These are phyloP conservation scores for Ivindomyrus marchei DNA, from an alignment of 2,113 vertebrate genomes.

Conservation along the genomic window DNA sequence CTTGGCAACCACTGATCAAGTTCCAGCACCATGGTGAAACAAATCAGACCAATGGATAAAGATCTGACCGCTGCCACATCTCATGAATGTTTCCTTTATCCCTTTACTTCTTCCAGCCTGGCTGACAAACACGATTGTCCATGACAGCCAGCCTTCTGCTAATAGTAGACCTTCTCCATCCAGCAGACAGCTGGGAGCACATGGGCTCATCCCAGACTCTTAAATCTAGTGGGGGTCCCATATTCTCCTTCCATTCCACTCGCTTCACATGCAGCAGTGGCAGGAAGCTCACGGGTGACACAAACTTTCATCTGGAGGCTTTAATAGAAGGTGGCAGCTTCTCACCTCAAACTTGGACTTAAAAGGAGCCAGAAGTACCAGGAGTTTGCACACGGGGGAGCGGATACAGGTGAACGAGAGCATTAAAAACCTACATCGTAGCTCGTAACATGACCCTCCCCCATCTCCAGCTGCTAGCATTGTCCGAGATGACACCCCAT, in stretches of 20 bases:
- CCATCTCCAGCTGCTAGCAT: constrained; percentile 33
- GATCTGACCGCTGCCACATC: neutral
- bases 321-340: neutral
- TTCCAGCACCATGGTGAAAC: neutral
- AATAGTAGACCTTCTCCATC: neutral
- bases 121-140: neutral
- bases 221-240: neutral
- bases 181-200: neutral
- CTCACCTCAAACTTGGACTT: neutral
- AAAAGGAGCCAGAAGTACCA: neutral
- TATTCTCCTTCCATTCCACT: neutral
- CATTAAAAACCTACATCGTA: neutral
- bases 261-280: neutral
- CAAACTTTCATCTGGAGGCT: neutral
- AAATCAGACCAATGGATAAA: neutral
- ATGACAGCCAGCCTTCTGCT: neutral
- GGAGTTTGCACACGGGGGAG: constrained; percentile 2
- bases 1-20: neutral
- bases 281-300: neutral
- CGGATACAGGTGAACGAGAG: neutral
- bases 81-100: neutral
- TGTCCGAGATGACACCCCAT: neutral
- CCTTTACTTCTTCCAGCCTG: neutral
- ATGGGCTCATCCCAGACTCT: neutral
- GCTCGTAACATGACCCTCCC: neutral